Base-by-base conservation (phyloP, 2,797 vertebrate species). In the Paratrypauchen microcephalus region DNA sequence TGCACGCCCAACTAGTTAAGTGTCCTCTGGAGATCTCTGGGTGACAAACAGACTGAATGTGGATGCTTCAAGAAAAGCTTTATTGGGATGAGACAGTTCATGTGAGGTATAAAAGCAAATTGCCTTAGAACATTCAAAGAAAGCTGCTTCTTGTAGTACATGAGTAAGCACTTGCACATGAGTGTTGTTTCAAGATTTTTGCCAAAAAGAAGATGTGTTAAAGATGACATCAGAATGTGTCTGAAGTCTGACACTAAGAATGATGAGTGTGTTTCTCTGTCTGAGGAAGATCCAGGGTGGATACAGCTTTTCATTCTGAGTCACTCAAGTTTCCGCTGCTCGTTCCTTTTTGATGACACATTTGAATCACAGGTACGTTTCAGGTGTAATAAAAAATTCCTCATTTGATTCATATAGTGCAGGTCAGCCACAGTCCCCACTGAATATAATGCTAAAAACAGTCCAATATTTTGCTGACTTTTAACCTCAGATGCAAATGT, bases 311-410 rank as follows among this genome's bases (percentile, higher is more conserved):
- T 78, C 72, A 11, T 45, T 18, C 67, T 73, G 68, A 83, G 85
- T 54, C 73, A 66, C 65, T 63, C 16, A 54, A 73, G 68, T 82
- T 84, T 80, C 73, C 65, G 72, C 66, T 73, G 52, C 58, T 58
- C 68, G 36, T 64, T 74, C 82, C 71, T 76, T 65, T 66, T 74
- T 74, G 3, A 69, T 19, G 73, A 66, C 48, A 73, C 64, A 75
- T 81, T 73, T 74, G 70, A 83, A 79, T 86, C 81, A 70, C 76
- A 86, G 19, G 63, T 68, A 85, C 55, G 80, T 74, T 76, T 84
- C 71, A 77, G 68, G 36, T 79, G 52, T 76, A 48, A 80, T 80
- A 68, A 85, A 83, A 72, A 76, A 86, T 84, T 84, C 77, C 77
- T 79, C 78, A 80, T 80, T 87, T 62, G 72, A 81, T 76, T 83